Conservation (phyloP, 1,140 invertebrate genomes). For the Lepidurus couesii region DNA sequence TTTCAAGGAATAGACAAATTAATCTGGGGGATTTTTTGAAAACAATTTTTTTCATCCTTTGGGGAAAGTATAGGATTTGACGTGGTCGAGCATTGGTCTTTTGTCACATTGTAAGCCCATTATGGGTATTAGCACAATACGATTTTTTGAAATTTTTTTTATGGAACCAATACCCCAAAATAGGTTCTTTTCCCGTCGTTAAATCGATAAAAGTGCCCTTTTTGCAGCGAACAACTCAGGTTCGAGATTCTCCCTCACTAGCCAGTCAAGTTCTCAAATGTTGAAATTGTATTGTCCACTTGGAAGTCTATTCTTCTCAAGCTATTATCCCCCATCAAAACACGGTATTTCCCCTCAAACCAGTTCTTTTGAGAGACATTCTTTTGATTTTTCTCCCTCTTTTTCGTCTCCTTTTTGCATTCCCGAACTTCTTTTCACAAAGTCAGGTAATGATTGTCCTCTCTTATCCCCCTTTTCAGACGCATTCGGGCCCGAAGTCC, state of each 20-base stretch:
- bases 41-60: background rate
- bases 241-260: no score
- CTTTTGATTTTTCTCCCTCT: background rate
- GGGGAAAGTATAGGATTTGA: background rate
- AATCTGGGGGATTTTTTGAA: background rate
- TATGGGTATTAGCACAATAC: background rate
- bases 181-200: background rate
- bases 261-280: no score
- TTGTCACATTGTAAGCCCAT: conserved; percentile 18
- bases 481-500: conserved; percentile 29
- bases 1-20: no score
- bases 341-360: background rate
- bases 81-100: background rate
- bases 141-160: background rate
- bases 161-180: background rate
- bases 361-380: background rate
- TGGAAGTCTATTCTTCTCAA: no score
- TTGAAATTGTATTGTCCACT: no score
- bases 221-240: no score
- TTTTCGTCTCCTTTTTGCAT: background rate
- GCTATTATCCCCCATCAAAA: no score
- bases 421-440: background rate
- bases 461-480: conserved; percentile 32
- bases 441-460: conserved; percentile 31
- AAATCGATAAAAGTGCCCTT: no score